Base-by-base conservation (phyloP, 2,888 invertebrate genomes). In the Iselma pallidipennis region DNA sequence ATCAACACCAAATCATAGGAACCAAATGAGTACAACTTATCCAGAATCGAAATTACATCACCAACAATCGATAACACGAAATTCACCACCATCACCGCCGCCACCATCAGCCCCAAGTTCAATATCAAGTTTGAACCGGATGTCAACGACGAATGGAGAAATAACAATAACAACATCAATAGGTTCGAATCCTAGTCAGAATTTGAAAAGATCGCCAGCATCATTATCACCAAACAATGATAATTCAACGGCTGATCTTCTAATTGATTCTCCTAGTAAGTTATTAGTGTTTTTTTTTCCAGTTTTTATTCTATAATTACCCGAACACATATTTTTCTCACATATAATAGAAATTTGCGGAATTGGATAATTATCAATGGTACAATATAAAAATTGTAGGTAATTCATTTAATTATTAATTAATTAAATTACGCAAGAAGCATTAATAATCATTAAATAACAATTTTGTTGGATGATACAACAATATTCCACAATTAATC, bases 241-340 rank as follows among this genome's bases (percentile, higher is more conserved):
- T 49, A 90, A 88, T 66, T 85, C 85, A 1, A 85, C 85, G 14
- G 83, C 83, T 48, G 92, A 93, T 83, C 83, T 92, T 69, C 85
- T 92, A 49, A 89, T 91, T 76, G 92, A 93, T 83, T 92, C 92
- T 57, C 92, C 93, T 81, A 92, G 94, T 94, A 87, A 90, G 91
- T 89, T 57, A 29, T 48, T 16, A 28, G 0, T 51, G 4, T 33
- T 33, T 50, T 48, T 29, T 33, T 25, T 16, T 48, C 5, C 2
- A 49, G n/a, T 55, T 45, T 26, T 19, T 4, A 1, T n/a, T n/a
- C n/a, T n/a, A n/a, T n/a, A 50, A 31, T 50, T 25, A 12, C n/a
- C n/a, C n/a, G n/a, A n/a, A n/a, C n/a, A n/a, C n/a, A n/a, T 9
- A 4, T 19, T 12, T 16, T 28, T 50, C 26, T 28, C 26, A 31